Evolutionary conservation across 2,888 invertebrate species (phyloP), one percentile per base, ranked within the genome.

Genomic region (Dryomyza anilis): DNA sequence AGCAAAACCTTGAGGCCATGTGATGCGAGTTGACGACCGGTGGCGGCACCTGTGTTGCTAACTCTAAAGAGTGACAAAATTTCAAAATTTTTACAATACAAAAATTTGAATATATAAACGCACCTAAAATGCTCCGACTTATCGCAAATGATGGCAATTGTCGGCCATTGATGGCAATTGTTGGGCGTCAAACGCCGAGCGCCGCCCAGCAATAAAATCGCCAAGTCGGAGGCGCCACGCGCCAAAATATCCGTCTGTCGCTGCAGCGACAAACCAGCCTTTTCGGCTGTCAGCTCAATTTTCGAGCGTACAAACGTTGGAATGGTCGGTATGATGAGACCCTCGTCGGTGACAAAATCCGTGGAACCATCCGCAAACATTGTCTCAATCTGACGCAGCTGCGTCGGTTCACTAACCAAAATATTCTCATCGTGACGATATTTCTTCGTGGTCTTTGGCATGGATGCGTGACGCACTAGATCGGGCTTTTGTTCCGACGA

Each of bases 401-500:
- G 86, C 6, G 88, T 85, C 3, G 91, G 89, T 67, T 86, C 84
- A 16, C 88, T 85, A 58, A 86, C 87, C 67, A 96, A 86, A 64
- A 95, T 88, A 84, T 94, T 94, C 85, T 96, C 93, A 85, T 95
- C 94, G 83, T 92, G 94, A 6, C 94, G 88, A 81, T 89, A 92
- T 79, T 89, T 88, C 58, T 69, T 71, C 33, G 70, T 52, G n/a
- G n/a, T n/a, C 53, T 74, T 78, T 57, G 74, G 72, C 65, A 23
- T 72, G 53, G 71, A 72, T 0, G 75, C 70, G 64, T 78, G 76
- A 21, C 79, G 76, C 64, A 89, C 85, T 30, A 89, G 83, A 73
- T 89, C 89, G 1, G 89, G 88, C 72, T 87, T 88, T 56, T 74
- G 76, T 27, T 71, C 71, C 14, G 73, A 73, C 74, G 84, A 82